These are phyloP conservation scores for Penelope pileata DNA, from an alignment of 2,113 vertebrate genomes.

Conservation along the genomic window DNA sequence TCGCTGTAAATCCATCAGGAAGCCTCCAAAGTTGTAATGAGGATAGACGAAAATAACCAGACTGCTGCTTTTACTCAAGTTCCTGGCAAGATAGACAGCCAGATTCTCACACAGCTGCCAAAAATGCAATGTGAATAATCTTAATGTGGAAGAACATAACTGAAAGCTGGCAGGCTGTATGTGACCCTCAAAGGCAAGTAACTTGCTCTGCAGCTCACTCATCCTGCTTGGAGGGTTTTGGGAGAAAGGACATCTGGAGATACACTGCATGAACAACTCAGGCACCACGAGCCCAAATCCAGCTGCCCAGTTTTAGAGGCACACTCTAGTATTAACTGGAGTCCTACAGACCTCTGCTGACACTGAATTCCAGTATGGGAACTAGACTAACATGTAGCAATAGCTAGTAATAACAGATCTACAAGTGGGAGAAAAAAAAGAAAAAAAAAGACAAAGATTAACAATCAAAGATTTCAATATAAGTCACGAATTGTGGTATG, in stretches of 20 bases:
- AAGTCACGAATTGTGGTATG: not conserved
- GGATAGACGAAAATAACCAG: not conserved
- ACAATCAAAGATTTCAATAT: not conserved
- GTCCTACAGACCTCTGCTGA: not conserved
- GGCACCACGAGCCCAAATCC: not conserved
- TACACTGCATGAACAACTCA: not conserved
- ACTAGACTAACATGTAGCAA: not conserved
- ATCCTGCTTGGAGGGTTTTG: not conserved
- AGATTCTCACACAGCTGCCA: not conserved
- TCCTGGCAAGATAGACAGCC: not conserved
- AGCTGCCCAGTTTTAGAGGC: not conserved
- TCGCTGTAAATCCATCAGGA: not conserved
- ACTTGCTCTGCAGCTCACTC: not conserved
- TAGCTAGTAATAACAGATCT: not conserved
- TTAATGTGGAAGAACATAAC: rapidly evolving
- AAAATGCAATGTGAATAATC: not conserved
- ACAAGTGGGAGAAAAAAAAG: too few species aligned
- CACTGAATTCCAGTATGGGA: not conserved
- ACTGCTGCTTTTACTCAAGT: not conserved
- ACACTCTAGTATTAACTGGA: not conserved
- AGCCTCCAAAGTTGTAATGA: not conserved
- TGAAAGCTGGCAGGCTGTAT: not conserved
- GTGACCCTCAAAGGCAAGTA: not conserved
- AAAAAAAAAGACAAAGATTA: not conserved
- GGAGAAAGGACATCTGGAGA: not conserved